Conservation (phyloP, 2,888 invertebrate species). For the Drosophila nigritarsus region DNA sequence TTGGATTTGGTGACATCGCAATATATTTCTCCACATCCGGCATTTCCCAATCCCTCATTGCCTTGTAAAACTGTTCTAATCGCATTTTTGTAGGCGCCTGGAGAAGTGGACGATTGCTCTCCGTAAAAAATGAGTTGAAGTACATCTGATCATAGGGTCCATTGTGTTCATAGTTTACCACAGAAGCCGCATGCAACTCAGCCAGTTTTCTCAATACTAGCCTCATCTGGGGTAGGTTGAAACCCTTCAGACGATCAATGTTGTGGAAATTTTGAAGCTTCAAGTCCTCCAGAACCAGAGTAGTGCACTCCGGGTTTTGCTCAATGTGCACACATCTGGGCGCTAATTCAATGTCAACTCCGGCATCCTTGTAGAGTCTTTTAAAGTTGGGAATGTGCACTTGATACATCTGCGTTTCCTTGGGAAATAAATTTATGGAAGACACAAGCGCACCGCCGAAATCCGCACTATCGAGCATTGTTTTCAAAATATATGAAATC, state of each 20-base stretch:
- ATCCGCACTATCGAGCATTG: slow-evolving; percentile 53
- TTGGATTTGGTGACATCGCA: slow-evolving; percentile 11
- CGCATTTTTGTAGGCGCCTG: slow-evolving; percentile 12
- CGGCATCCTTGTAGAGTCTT: slow-evolving; percentile 70
- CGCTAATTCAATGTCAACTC: slow-evolving; percentile 65
- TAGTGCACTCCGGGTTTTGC: slow-evolving; percentile 60
- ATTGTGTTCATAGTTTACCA: slow-evolving; percentile 60
- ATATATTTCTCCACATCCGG: slow-evolving; percentile 62
- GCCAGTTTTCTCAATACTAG: slow-evolving; percentile 74
- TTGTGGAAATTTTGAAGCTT: slow-evolving; percentile 66
- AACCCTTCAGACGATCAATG: slow-evolving; percentile 73
- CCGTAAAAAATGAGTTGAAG: slow-evolving; percentile 33
- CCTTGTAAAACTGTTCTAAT: slow-evolving; percentile 22
- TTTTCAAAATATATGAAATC: slow-evolving; percentile 79
- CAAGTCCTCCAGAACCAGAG: slow-evolving; percentile 79
- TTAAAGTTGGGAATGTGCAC: slow-evolving; percentile 70
- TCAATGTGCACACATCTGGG: slow-evolving; percentile 71
- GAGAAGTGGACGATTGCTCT: slow-evolving; percentile 48
- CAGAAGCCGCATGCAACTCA: slow-evolving; percentile 82
- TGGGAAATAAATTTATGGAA: slow-evolving; percentile 77
- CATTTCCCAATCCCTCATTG: slow-evolving; percentile 68
- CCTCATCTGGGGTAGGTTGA: slow-evolving; percentile 74
- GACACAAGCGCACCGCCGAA: slow-evolving; percentile 51
- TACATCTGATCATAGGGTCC: slow-evolving; percentile 60
- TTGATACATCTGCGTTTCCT: slow-evolving; percentile 77